phyloP scores from a whole-genome alignment of 2,888 invertebrate genomes.

The Syrphus vitripennis region DNA sequence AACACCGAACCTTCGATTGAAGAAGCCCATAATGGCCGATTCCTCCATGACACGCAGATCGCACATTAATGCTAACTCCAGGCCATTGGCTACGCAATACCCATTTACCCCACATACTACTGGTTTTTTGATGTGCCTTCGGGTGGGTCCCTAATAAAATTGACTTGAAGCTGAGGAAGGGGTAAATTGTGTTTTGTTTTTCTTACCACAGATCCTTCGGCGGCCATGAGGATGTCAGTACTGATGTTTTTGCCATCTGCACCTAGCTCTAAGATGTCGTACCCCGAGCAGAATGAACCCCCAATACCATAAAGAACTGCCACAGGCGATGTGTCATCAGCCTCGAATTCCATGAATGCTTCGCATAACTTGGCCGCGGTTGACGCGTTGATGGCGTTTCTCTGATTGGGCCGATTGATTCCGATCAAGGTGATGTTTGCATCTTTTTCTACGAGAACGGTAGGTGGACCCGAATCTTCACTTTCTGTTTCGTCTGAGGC shows the following conservation, averaged over 20 bases:
- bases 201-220: conserved; percentile 83
- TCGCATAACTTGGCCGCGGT: conserved; percentile 86
- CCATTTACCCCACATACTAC: conserved; percentile 95
- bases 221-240: conserved; percentile 76
- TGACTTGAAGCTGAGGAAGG: neutral
- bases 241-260: conserved; percentile 80
- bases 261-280: conserved; percentile 90
- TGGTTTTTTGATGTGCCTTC: conserved; percentile 90
- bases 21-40: conserved; percentile 90
- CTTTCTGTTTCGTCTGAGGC: conserved; percentile 57
- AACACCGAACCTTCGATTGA: conserved; percentile 93
- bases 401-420: conserved; percentile 91
- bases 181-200: neutral
- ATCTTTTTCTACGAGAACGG: conserved; percentile 83
- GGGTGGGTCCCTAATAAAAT: conserved; percentile 85
- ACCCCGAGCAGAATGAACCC: conserved; percentile 97
- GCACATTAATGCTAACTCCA: conserved; percentile 95
- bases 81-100: conserved; percentile 94
- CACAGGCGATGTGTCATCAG: conserved; percentile 86
- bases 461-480: conserved; percentile 48
- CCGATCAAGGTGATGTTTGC: conserved; percentile 89
- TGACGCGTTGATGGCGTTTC: conserved; percentile 90
- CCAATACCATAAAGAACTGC: conserved; percentile 94
- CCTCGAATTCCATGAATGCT: conserved; percentile 91
- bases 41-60: conserved; percentile 95